A percentile compares a stretch with the other conserved stretches of the same genome.
These are phyloP conservation scores for Aurelia aurita complex sp. Pacific DNA, from an alignment of 30 jellyfish, hydroid and myxozoan genomes.

Conservation along the genomic window DNA sequence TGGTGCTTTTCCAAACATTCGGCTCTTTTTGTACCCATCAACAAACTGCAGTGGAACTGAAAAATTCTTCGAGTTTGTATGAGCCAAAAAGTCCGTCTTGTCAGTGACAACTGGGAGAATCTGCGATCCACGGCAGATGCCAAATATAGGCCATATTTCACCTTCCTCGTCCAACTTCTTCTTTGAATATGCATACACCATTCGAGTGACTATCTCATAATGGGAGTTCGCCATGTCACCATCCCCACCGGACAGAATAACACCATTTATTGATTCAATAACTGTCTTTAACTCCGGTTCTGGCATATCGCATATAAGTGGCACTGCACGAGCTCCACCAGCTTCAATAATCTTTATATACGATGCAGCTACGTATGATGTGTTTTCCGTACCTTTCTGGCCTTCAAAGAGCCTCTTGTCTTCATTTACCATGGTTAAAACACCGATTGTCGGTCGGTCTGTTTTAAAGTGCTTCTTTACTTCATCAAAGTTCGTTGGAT, in stretches of 20 bases:
- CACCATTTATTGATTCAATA: conserved; percentile 76
- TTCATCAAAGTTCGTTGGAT: conserved; percentile 78
- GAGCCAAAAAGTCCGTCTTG: conserved; percentile 54
- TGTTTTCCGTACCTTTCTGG: conserved; percentile 35
- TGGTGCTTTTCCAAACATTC: conserved; percentile 92
- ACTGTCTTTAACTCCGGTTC: conserved; percentile 45
- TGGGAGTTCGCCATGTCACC: conserved; percentile 91
- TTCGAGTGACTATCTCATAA: conserved; percentile 69
- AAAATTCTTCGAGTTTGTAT: conserved; percentile 68
- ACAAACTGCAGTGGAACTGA: conserved; percentile 77
- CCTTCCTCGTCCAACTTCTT: conserved; percentile 69
- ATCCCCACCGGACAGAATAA: conserved; percentile 87
- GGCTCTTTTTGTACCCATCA: conserved; percentile 67
- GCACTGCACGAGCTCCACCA: conserved; percentile 94
- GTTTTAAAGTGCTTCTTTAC: conserved; percentile 46
- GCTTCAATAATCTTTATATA: conserved; percentile 78
- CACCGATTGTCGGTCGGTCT: conserved; percentile 75
- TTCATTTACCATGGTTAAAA: conserved; percentile 67
- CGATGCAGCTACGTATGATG: conserved; percentile 81
- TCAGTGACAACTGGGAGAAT: conserved; percentile 76
- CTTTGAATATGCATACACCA: conserved; percentile 58
- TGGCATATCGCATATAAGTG: conserved; percentile 68
- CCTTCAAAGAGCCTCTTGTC: conserved; percentile 52
- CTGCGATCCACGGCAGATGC: conserved; percentile 95
- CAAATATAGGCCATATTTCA: conserved; percentile 84